Conservation (phyloP, 2,888 invertebrate species). For the Ophraella communa region DNA sequence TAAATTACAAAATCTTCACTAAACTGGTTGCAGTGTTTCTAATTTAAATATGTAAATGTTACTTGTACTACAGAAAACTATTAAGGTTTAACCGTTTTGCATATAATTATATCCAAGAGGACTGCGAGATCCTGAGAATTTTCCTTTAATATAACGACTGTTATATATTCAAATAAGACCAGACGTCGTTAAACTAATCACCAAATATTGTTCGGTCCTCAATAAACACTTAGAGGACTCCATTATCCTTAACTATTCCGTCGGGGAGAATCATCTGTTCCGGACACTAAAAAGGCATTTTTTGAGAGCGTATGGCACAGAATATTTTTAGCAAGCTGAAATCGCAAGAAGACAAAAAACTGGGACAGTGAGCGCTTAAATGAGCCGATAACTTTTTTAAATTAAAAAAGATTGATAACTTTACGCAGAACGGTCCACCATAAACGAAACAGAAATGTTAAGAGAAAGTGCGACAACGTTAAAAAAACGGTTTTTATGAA, state of each 20-base stretch:
- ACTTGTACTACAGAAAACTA: conserved; percentile 32
- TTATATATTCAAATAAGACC: conserved; percentile 23
- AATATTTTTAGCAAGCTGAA: neutral
- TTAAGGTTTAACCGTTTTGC: conserved; percentile 30
- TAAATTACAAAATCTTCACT: conserved; percentile 28
- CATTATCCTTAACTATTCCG: neutral
- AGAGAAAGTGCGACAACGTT: too few species aligned
- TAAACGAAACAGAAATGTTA: too few species aligned
- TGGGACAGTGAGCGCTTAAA: neutral
- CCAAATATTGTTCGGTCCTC: conserved; percentile 11
- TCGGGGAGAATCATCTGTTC: neutral
- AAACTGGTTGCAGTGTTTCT: conserved; percentile 26
- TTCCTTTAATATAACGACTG: conserved; percentile 32
- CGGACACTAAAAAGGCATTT: neutral
- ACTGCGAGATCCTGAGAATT: conserved; percentile 29
- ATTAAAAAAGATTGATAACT: neutral
- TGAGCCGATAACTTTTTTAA: neutral
- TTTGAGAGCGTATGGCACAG: neutral
- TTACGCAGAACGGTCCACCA: too few species aligned
- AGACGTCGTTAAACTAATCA: conserved; percentile 16
- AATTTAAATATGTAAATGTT: conserved; percentile 34
- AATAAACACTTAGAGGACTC: conserved; percentile 15
- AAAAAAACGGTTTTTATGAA: too few species aligned
- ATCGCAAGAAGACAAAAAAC: neutral
- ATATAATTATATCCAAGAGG: conserved; percentile 36